phyloP scores from a whole-genome alignment of 2,113 vertebrate genomes.

The Pseudonaja textilis region DNA sequence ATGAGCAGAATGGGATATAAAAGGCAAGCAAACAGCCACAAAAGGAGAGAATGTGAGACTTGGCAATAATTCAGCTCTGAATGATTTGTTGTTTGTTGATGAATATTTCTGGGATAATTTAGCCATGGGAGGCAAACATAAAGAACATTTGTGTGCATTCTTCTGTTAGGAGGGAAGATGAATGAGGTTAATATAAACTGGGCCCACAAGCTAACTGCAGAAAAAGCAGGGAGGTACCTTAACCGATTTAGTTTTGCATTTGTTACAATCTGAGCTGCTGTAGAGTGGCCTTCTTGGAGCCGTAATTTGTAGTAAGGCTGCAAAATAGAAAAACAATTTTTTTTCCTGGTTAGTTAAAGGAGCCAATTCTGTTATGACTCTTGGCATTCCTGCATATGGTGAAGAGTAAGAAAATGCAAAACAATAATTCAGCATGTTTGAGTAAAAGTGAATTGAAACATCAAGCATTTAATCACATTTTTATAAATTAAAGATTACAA shows the following conservation, averaged over 20 bases:
- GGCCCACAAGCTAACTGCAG: neutral
- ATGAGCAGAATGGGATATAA: neutral
- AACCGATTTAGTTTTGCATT: neutral
- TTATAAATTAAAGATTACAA: neutral
- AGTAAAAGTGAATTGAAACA: neutral
- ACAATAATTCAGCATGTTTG: neutral
- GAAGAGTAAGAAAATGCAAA: neutral
- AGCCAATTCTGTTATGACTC: neutral
- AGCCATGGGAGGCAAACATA: neutral
- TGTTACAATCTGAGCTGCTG: neutral
- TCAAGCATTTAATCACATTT: neutral
- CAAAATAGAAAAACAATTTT: neutral
- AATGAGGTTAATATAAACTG: neutral
- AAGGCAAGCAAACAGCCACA: neutral
- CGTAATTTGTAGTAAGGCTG: neutral
- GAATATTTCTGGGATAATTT: neutral
- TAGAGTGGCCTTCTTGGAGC: neutral
- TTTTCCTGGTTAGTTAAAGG: neutral
- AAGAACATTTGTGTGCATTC: neutral
- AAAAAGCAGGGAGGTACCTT: neutral
- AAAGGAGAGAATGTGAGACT: too few relatives aligned
- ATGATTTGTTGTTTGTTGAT: neutral
- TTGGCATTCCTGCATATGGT: neutral
- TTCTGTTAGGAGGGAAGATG: neutral
- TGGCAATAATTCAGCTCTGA: neutral